A percentile compares a stretch with the other conserved stretches of the same genome.
phyloP scores from a whole-genome alignment of 1,140 invertebrate species.

The Lordiphosa stackelbergi region DNA sequence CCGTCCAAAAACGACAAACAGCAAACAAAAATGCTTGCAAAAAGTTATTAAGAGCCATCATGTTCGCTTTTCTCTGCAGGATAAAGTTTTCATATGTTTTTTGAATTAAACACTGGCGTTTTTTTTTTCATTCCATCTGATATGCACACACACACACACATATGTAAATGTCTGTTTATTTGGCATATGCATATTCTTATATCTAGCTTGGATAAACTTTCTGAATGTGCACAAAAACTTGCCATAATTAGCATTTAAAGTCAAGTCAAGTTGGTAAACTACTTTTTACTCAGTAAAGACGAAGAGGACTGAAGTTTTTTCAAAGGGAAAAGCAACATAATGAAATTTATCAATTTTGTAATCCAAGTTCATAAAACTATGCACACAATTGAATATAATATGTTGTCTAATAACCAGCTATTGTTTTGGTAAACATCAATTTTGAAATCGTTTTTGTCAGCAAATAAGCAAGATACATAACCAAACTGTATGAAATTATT shows the following conservation, averaged over 20 bases:
- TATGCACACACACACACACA: slow-evolving; percentile 7
- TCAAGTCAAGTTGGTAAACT: slow-evolving; percentile 25
- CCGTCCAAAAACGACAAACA: slow-evolving; percentile 62
- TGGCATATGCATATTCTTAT: slow-evolving; percentile 45
- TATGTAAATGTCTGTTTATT: slow-evolving; percentile 42
- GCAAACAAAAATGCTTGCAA: slow-evolving; percentile 64
- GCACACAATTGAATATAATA: no score
- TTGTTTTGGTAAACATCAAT: no score
- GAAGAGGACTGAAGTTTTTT: slow-evolving; percentile 3
- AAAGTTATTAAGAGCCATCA: slow-evolving; percentile 74
- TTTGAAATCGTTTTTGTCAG: no score
- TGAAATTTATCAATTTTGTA: no score
- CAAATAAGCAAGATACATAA: no score
- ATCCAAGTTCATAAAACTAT: no score
- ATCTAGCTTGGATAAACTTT: slow-evolving; percentile 47
- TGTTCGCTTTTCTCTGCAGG: slow-evolving; percentile 49
- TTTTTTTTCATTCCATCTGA: slow-evolving; percentile 28
- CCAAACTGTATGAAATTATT: no score
- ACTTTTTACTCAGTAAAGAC: slow-evolving; percentile 21
- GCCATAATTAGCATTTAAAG: slow-evolving; percentile 72
- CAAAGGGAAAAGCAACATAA: no score
- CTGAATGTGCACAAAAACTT: slow-evolving; percentile 51
- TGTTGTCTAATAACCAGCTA: no score
- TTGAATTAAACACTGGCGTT: slow-evolving; percentile 63
- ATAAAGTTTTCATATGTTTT: slow-evolving; percentile 71